Conservation (phyloP, 1,140 invertebrate genomes). For the Muscidifurax raptorellus region DNA sequence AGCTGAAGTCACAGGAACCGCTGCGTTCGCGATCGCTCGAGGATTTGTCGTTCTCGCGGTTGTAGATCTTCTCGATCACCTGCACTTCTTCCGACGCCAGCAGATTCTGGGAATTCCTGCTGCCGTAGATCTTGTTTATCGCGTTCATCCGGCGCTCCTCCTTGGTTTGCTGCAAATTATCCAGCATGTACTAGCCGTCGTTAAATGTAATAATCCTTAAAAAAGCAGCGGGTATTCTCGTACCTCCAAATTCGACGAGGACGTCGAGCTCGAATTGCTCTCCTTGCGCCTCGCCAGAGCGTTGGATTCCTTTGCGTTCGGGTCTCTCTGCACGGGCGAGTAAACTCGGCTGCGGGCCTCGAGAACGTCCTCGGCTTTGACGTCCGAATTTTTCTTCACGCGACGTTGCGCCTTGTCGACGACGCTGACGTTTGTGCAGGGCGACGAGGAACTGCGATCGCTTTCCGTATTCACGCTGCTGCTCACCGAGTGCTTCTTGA, state of each 20-base stretch:
- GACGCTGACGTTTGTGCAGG: conserved; percentile 15
- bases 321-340: conserved; percentile 32
- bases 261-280: conserved; percentile 3
- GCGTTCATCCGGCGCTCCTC: conserved; percentile 58
- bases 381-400: conserved; percentile 68
- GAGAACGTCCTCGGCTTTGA: conserved; percentile 67
- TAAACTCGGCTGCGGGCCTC: conserved; percentile 61
- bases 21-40: conserved; percentile 29
- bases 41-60: conserved; percentile 48
- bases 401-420: conserved; percentile 58
- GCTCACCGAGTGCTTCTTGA: conserved; percentile 68
- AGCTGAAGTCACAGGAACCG: conserved; percentile 35
- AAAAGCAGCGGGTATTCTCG: no score
- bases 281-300: background rate
- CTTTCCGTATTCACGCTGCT: conserved; percentile 64
- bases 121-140: conserved; percentile 61
- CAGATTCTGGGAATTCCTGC: conserved; percentile 15
- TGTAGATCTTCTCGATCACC: conserved; percentile 52
- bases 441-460: conserved; percentile 44
- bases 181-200: background rate
- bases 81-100: conserved; percentile 22
- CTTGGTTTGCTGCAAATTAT: conserved; percentile 30
- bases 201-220: no score
- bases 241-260: conserved; percentile 15
- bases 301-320: conserved; percentile 36